A percentile compares a stretch with the other conserved stretches of the same genome.
Evolutionary conservation across 2,888 invertebrate species (phyloP).

Genomic region (Eristalis arbustorum): DNA sequence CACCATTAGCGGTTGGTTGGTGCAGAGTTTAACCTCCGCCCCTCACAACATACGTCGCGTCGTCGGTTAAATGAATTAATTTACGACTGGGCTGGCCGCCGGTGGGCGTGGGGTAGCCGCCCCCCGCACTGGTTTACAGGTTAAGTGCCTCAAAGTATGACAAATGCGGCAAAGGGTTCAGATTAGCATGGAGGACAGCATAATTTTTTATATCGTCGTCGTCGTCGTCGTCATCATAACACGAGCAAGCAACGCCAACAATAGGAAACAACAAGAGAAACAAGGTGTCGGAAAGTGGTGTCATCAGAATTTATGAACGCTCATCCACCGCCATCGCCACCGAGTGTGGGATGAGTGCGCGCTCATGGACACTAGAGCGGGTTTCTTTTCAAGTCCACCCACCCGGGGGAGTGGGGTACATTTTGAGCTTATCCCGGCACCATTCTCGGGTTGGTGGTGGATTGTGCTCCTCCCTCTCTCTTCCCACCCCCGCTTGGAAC

Average conservation of each 20-base stretch:
- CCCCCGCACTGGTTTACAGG: slow-evolving; percentile 37
- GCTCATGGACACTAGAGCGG: not conserved
- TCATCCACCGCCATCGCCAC: not conserved
- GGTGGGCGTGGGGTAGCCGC: not conserved
- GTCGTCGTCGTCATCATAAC: slow-evolving; percentile 29
- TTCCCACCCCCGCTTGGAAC: no score
- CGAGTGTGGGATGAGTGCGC: not conserved
- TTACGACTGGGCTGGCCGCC: slow-evolving; percentile 36
- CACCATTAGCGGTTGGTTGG: slow-evolving; percentile 36
- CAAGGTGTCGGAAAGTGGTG: slow-evolving; percentile 69
- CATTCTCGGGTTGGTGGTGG: slow-evolving; percentile 29
- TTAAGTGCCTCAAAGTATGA: slow-evolving; percentile 69
- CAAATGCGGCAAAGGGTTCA: slow-evolving; percentile 66
- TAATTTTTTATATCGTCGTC: slow-evolving; percentile 63
- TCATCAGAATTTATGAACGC: slow-evolving; percentile 68
- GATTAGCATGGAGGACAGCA: slow-evolving; percentile 67
- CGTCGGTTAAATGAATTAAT: slow-evolving; percentile 64
- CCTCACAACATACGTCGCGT: not conserved
- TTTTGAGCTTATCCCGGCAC: slow-evolving; percentile 55
- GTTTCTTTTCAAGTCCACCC: not conserved
- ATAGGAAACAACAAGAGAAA: slow-evolving; percentile 40
- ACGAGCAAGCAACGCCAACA: slow-evolving; percentile 22
- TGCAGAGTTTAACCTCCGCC: slow-evolving; percentile 9
- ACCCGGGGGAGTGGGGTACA: slow-evolving; percentile 4
- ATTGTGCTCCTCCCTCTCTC: slow-evolving; percentile 10